Conservation (phyloP, 2,888 invertebrate genomes). For the Agriopis marginaria region DNA sequence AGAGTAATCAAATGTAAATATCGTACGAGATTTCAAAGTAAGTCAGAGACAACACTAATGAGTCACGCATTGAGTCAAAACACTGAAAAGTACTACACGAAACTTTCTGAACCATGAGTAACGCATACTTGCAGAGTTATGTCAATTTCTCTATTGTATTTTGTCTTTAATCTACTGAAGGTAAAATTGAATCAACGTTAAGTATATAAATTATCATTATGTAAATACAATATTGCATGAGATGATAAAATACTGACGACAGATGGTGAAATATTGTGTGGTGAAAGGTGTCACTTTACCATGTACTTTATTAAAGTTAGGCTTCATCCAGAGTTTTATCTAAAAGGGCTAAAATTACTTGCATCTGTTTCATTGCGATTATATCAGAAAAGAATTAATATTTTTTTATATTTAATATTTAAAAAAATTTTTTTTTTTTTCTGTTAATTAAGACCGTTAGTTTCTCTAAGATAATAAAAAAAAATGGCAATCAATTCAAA, state of each 20-base stretch:
- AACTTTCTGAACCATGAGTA: slow-evolving; percentile 64
- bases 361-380: too few relatives aligned
- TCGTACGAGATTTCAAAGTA: slow-evolving; percentile 62
- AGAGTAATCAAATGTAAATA: slow-evolving; percentile 46
- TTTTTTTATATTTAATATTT: too few relatives aligned
- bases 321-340: too few relatives aligned
- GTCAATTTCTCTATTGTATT: slow-evolving; percentile 35
- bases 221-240: neutral
- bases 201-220: neutral
- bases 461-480: too few relatives aligned
- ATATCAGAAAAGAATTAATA: too few relatives aligned
- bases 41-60: slow-evolving; percentile 75
- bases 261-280: neutral
- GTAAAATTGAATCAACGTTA: slow-evolving; percentile 3
- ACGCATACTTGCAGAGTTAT: slow-evolving; percentile 52
- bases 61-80: slow-evolving; percentile 78
- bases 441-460: too few relatives aligned
- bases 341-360: too few relatives aligned
- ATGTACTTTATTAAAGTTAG: too few relatives aligned
- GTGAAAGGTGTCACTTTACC: neutral
- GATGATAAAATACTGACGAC: neutral
- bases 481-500: too few relatives aligned
- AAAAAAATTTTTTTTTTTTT: too few relatives aligned
- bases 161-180: slow-evolving; percentile 9
- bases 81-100: slow-evolving; percentile 66